Evolutionary conservation across 2,888 invertebrate species (phyloP), one percentile per base, ranked within the genome.

Genomic region (Patella caerulea): DNA sequence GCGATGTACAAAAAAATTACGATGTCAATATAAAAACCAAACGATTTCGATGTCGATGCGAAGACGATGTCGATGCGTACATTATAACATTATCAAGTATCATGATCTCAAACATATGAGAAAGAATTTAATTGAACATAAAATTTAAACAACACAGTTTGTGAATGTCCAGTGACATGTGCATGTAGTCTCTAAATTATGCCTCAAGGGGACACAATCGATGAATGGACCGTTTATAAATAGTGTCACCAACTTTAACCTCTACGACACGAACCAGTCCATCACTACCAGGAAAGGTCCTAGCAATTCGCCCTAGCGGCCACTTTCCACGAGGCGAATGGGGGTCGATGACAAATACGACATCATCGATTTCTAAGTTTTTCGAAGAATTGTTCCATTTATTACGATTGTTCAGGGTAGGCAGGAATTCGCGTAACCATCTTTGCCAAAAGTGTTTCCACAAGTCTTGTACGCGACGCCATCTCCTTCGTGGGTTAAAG

Each of bases 351-450:
- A 73, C 73, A 3, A 54, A 15, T 19, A 73, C 73, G 9, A 73
- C 29, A 54, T 73, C 73, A 7, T 17, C 56, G 14, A 14, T 56
- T 55, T 55, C 55, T 17, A 73, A 55, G 55, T 73, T 56, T 55
- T 56, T 19, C 11, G 17, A 29, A 12, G 29, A 12, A 19, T n/a
- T 53, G 55, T 73, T 55, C 73, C 73, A 73, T 56, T 55, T 73
- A 14, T 12, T 17, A 12, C 19, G 53, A n/a, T n/a, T 54, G 19
- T 73, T 54, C 19, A 53, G 73, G 11, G 29, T 52, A 17, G 73
- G 73, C n/a, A 73, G 54, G n/a, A 53, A 73, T n/a, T 73, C 73
- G 29, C 73, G 53, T 17, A 73, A 19, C 73, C 54, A 54, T 24
- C 73, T 53, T 9, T n/a, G 59, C 73, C 54, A 59, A 19, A 59